Evolutionary conservation across 2,113 vertebrate species (phyloP).

Genomic region (Actenoides hombroni): DNA sequence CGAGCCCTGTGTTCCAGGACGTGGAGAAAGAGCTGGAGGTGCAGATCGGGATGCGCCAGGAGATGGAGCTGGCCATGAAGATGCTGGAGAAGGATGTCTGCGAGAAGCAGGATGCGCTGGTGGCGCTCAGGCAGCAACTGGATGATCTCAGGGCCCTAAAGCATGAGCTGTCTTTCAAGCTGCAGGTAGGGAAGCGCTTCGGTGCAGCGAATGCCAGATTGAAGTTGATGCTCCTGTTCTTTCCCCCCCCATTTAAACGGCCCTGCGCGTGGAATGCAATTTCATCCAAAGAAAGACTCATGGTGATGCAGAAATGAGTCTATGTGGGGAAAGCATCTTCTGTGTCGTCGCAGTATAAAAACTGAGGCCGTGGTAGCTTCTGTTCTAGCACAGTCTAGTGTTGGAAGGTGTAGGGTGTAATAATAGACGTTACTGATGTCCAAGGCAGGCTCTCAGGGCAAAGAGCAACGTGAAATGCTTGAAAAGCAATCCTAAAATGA

Average conservation of each 20-base stretch:
- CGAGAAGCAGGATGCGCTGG: slow-evolving; percentile 94
- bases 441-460: not conserved
- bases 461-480: not conserved
- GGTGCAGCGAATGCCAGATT: not conserved
- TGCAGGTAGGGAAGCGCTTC: slow-evolving; percentile 80
- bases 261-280: not conserved
- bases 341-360: not conserved
- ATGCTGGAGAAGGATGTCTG: slow-evolving; percentile 98
- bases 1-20: slow-evolving; percentile 75
- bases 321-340: not conserved
- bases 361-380: not conserved
- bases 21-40: slow-evolving; percentile 95
- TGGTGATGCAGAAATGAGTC: not conserved
- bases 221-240: not conserved
- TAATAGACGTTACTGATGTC: accelerated
- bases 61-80: slow-evolving; percentile 99
- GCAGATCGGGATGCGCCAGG: slow-evolving; percentile 97
- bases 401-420: not conserved
- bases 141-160: slow-evolving; percentile 93
- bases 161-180: slow-evolving; percentile 92
- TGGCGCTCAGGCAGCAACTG: slow-evolving; percentile 92
- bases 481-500: not conserved
- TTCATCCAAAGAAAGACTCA: not conserved
- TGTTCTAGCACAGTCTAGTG: not conserved
- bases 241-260: not conserved